phyloP scores from a whole-genome alignment of 2,113 vertebrate genomes.

The Ceratotherium simum region DNA sequence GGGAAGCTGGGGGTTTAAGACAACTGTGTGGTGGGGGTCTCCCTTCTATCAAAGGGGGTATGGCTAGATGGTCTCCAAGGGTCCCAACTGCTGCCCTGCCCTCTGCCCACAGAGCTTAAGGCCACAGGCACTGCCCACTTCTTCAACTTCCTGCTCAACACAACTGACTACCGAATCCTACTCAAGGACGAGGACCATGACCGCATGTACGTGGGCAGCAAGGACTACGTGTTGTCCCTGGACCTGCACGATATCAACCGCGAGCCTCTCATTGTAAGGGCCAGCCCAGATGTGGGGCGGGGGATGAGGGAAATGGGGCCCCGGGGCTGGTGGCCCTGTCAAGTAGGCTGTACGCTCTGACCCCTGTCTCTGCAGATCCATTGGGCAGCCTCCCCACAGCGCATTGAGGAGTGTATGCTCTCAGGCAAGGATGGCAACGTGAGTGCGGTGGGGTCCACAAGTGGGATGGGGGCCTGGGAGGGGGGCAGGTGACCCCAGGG shows the following conservation, averaged over 20 bases:
- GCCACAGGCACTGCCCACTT: slow-evolving; percentile 96
- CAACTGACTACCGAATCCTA: slow-evolving; percentile 97
- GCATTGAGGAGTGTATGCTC: slow-evolving; percentile 97
- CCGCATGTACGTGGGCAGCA: slow-evolving; percentile 99
- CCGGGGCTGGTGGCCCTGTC: no score
- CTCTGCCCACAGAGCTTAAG: slow-evolving; percentile 91
- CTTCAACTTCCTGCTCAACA: slow-evolving; percentile 98
- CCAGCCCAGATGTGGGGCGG: background rate
- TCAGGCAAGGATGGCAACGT: slow-evolving; percentile 98
- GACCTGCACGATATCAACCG: slow-evolving; percentile 99
- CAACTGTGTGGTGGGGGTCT: background rate
- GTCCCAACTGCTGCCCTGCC: background rate
- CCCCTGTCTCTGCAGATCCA: slow-evolving; percentile 91
- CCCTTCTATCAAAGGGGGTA: background rate
- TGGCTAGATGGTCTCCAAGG: background rate
- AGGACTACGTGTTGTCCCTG: slow-evolving; percentile 97
- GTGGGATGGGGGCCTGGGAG: rapidly evolving
- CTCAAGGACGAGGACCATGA: slow-evolving; percentile 99
- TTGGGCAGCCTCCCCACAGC: slow-evolving; percentile 95
- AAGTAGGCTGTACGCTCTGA: background rate
- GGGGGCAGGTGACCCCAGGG: background rate
- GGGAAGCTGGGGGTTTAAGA: background rate
- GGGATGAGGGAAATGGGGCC: rapidly evolving
- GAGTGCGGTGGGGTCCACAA: slow-evolving; percentile 82
- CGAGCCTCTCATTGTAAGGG: slow-evolving; percentile 97